Base-by-base conservation (phyloP, 2,888 invertebrate genomes). In the Patella ulyssiponensis region DNA sequence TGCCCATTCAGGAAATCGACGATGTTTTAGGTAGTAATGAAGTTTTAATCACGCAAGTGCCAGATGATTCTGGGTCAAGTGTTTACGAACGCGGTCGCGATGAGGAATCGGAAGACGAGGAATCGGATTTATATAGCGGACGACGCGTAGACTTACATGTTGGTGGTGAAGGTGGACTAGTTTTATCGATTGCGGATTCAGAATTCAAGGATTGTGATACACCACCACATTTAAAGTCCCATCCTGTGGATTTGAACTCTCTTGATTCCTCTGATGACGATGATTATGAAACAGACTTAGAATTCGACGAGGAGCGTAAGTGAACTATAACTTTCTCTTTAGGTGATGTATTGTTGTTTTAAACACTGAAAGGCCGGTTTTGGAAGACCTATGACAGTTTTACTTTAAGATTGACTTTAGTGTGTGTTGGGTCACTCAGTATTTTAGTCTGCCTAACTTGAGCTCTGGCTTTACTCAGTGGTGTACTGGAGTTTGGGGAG, bases 241-340 rank as follows among this genome's bases (percentile, higher is more conserved):
- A 82, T 80, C 56, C 78, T 79, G 73, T 74, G 74, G 44, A 78
- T 11, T 64, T 64, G 23, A 64, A 64, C 23, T 64, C 79, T 11
- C 77, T 78, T 11, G 73, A 53, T 12, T 78, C 83, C 27, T 79
- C 83, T 14, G 77, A 85, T 73, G 84, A 82, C 33, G 85, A 82
- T n/a, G 86, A 85, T 70, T 88, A 86, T 75, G 88, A 88, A 76
- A 88, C 88, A 5, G 88, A 88, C 81, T 80, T 88, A 44, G 88
- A 88, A 74, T 78, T 86, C 9, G 86, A 88, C 74, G 86, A 85
- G 53, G 85, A 88, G 75, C 83, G 88, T 88, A 81, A 76, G 84
- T 78, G 51, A 4, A 23, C 54, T n/a, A 9, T 20, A 33, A 17
- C 3, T 44, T 44, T 44, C 44, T 44, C 44, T 44, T 44, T 1